Base-by-base conservation (phyloP, 2,113 vertebrate species). In the Pungitius pungitius region DNA sequence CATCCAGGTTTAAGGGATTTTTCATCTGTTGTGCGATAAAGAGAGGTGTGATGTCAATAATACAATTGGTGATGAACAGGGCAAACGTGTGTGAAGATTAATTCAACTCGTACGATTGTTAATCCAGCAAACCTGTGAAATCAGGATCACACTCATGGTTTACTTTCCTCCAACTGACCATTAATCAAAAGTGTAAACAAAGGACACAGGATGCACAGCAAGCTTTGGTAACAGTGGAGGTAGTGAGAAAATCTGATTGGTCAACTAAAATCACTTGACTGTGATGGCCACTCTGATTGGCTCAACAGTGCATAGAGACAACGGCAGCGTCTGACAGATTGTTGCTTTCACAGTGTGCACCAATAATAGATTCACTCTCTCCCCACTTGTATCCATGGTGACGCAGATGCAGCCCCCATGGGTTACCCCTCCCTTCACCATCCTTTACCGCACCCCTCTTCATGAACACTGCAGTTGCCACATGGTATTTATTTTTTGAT, bases 351-450 rank as follows among this genome's bases (percentile, higher is more conserved):
- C 55, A 78, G 73, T 60, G 76, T 73, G 64, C 78, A 81, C 69
- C 75, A 27, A 30, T 58, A 78, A 87, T 89, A 75, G 76, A 90
- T 85, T 90, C 83, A 81, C 54, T 65, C 14, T 55, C 56, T 84
- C 77, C 70, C 61, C 54, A 81, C 81, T 47, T 73, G 90, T 89
- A 83, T 76, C 77, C 87, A 83, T 90, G 63, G 86, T 83, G 82
- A 92, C 62, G 51, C 84, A 80, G 62, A 89, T 89, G 85, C 87
- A 75, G 72, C 75, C 55, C 59, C 58, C 39, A 15, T 72, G 47
- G 17, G 15, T 55, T 52, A 70, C 85, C 84, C 67, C 81, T 69
- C 83, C 73, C 77, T 74, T 2, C 62, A 75, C 17, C 60, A 60
- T 67, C 47, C 35, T 61, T 42, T 49, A 66, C 73, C 43, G 42